These are phyloP conservation scores for Cartodere bifasciata DNA, from an alignment of 2,888 invertebrate species.

Conservation along the genomic window DNA sequence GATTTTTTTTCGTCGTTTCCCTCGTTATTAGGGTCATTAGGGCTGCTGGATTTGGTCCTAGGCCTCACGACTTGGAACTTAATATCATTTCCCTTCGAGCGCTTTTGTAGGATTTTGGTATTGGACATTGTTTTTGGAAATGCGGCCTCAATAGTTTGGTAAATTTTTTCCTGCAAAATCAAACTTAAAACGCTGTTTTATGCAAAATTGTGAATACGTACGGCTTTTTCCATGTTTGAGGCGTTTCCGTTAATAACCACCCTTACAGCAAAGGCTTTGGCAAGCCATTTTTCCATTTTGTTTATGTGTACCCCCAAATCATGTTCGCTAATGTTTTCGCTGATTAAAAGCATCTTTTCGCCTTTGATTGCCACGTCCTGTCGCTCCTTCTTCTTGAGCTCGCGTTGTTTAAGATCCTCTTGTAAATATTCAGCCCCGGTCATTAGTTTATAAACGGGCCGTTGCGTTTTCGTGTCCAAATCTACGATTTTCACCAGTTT, in stretches of 20 bases:
- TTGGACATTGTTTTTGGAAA: conserved; percentile 32
- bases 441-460: conserved; percentile 58
- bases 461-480: conserved; percentile 50
- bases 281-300: conserved; percentile 51
- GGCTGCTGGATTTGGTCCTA: too few species aligned
- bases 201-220: conserved; percentile 22
- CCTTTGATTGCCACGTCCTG: conserved; percentile 38
- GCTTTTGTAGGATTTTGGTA: conserved; percentile 49
- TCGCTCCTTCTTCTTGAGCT: conserved; percentile 36
- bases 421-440: conserved; percentile 50
- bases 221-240: conserved; percentile 30
- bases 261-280: conserved; percentile 52
- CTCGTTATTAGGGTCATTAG: too few species aligned
- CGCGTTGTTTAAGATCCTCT: conserved; percentile 44
- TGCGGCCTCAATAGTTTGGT: conserved; percentile 41
- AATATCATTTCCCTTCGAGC: conserved; percentile 45
- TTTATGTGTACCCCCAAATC: conserved; percentile 52
- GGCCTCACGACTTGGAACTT: conserved; percentile 50
- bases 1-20: too few species aligned
- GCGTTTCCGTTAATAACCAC: conserved; percentile 42
- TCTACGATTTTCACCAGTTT: conserved; percentile 58
- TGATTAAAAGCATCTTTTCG: conserved; percentile 50
- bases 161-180: conserved; percentile 45
- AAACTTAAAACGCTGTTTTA: conserved; percentile 2
- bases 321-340: conserved; percentile 48